Evolutionary conservation across 2,888 invertebrate genomes (phyloP).

Genomic region (Melinaea marsaeus): DNA sequence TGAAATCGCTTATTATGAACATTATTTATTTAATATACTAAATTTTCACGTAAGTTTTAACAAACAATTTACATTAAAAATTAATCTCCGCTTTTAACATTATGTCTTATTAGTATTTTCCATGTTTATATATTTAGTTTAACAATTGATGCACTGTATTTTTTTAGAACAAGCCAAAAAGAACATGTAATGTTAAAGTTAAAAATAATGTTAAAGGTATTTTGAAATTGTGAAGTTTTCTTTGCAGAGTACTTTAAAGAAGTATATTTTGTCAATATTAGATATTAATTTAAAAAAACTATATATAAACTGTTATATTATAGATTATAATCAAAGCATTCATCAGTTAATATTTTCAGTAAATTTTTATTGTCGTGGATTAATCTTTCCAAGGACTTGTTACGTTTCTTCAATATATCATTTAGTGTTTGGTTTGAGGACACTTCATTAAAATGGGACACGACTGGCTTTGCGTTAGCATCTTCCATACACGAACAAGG

Average conservation of each 20-base stretch:
- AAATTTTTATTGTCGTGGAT: conserved; percentile 54
- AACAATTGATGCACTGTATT: too few relatives aligned
- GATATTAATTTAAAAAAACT: too few relatives aligned
- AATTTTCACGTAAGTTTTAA: background rate
- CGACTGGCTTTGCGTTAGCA: conserved; percentile 15
- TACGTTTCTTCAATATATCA: conserved; percentile 46
- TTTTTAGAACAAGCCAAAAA: too few relatives aligned
- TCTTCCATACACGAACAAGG: conserved; percentile 47
- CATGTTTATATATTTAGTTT: too few relatives aligned
- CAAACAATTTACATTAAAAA: background rate
- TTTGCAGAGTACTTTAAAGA: too few relatives aligned
- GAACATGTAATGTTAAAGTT: too few relatives aligned
- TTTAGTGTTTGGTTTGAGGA: conserved; percentile 36
- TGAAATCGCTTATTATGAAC: background rate
- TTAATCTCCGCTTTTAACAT: too few relatives aligned
- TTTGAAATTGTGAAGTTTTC: too few relatives aligned
- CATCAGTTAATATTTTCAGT: conserved; percentile 61
- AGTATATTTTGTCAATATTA: too few relatives aligned
- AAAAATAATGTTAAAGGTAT: too few relatives aligned
- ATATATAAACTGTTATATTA: conserved; percentile 22
- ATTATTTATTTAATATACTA: background rate
- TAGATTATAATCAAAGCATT: conserved; percentile 53
- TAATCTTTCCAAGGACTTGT: conserved; percentile 47
- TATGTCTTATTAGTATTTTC: too few relatives aligned
- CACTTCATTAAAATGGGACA: conserved; percentile 22